Evolutionary conservation across 2,888 invertebrate species (phyloP), one percentile per base, ranked within the genome.

Genomic region (Harpalus rubripes): DNA sequence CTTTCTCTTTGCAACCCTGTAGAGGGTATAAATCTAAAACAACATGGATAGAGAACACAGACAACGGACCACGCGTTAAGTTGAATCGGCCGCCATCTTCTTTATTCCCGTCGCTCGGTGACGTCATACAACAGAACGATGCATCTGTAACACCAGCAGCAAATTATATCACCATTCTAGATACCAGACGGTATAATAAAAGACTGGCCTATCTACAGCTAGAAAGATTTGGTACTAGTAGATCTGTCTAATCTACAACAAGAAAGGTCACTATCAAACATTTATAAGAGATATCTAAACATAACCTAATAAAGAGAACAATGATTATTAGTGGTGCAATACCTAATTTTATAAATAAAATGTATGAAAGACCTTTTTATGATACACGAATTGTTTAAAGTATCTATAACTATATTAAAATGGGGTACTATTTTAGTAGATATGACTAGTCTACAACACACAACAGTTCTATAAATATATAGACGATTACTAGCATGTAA

Each of bases 61-160:
- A 83, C 39, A 84, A 93, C 93, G 92, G 93, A 93, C 94, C 94
- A 90, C 93, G 93, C 89, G 92, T 92, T 92, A 93, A 93, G 92
- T 93, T 92, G 89, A 92, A 92, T 86, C 93, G 92, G 76, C 88
- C 88, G 87, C 92, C 92, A 89, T 92, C 92, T 92, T 93, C 93
- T 91, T 93, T 92, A 90, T 94, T 94, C 92, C 94, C 93, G 92
- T 95, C 95, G 92, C 95, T 95, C 90, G 96, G 96, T 90, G 95
- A 94, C 90, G 94, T 94, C 92, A 96, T 94, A 93, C 96, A 96
- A 94, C 96, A 96, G 94, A 96, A 96, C 93, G 96, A 96, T 92
- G 96, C 95, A 96, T 96, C 96, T 96, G 96, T 92, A 96, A 95
- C 93, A 93, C 92, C 90, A 92, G 52, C 56, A 68, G 8, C 56